Percentiles rank a stretch among this genome's conserved stretches.
Evolutionary conservation across 2,113 vertebrate species (phyloP).

Genomic region (Psittacula cyanocephala): DNA sequence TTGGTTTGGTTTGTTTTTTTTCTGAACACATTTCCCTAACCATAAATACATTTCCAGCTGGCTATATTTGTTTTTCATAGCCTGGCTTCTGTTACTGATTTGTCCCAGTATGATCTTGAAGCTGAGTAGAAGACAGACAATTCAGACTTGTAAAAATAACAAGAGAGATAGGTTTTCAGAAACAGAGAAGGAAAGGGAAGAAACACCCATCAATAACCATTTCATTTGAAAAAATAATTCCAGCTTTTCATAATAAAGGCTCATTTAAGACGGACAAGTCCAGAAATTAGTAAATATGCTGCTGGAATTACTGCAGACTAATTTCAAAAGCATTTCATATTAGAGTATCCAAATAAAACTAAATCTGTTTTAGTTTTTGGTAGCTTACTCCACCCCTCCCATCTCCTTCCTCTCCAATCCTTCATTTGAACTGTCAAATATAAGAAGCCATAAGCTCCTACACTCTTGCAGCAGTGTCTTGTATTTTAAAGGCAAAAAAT

Average conservation of each 20-base stretch:
- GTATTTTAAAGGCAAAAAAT: neutral
- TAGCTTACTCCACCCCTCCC: neutral
- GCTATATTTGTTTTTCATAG: neutral
- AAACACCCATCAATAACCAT: neutral
- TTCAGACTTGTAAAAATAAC: neutral
- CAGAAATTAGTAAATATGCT: neutral
- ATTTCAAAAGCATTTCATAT: neutral
- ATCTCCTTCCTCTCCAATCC: neutral
- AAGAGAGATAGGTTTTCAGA: neutral
- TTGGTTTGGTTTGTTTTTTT: neutral
- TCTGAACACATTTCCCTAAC: neutral
- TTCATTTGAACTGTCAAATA: neutral
- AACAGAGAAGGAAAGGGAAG: neutral
- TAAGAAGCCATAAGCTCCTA: neutral
- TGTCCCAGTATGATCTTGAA: constrained; percentile 16
- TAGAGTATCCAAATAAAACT: neutral
- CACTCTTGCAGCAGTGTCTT: neutral
- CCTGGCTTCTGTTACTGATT: constrained; percentile 12
- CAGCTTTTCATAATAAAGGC: neutral
- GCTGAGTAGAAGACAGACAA: neutral
- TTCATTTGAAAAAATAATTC: neutral
- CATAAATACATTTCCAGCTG: constrained; percentile 35
- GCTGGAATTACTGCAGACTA: neutral
- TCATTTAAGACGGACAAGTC: neutral
- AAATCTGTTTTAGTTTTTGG: neutral